Conservation (phyloP, 2,888 invertebrate genomes). For the Oxystoma pomonae region DNA sequence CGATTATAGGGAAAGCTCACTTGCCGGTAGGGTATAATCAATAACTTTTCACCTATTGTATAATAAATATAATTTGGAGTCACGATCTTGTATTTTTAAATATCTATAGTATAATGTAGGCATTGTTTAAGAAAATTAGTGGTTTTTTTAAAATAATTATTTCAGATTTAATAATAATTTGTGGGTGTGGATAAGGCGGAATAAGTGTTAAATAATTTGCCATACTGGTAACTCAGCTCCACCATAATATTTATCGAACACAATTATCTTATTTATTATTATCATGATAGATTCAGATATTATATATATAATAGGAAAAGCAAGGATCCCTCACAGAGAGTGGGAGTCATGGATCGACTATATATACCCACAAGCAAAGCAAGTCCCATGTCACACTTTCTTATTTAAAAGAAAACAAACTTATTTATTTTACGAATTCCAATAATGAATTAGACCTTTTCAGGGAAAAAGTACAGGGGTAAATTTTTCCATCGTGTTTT, state of each 20-base stretch:
- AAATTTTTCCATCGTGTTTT: no score
- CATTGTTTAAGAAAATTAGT: background rate
- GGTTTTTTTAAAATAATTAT: background rate
- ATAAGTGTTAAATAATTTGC: background rate
- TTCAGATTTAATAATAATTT: background rate
- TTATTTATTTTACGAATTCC: constrained; percentile 1
- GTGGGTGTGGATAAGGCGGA: background rate
- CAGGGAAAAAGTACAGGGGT: no score
- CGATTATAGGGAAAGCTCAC: background rate
- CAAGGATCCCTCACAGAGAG: no score
- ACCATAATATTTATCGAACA: no score
- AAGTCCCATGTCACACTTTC: constrained; percentile 18
- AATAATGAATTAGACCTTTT: no score
- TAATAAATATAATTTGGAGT: background rate
- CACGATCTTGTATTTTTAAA: background rate
- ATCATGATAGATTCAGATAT: no score
- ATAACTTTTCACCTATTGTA: background rate
- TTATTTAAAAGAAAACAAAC: constrained; percentile 15
- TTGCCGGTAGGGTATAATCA: background rate
- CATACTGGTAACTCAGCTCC: no score
- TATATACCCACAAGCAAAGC: constrained; percentile 13
- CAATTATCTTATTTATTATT: no score
- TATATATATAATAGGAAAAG: no score
- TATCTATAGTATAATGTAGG: background rate
- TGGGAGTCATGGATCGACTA: no score